A percentile compares a stretch with the other conserved stretches of the same genome.
Evolutionary conservation across 2,888 invertebrate genomes (phyloP).

Genomic region (Acanthosoma haemorrhoidale): DNA sequence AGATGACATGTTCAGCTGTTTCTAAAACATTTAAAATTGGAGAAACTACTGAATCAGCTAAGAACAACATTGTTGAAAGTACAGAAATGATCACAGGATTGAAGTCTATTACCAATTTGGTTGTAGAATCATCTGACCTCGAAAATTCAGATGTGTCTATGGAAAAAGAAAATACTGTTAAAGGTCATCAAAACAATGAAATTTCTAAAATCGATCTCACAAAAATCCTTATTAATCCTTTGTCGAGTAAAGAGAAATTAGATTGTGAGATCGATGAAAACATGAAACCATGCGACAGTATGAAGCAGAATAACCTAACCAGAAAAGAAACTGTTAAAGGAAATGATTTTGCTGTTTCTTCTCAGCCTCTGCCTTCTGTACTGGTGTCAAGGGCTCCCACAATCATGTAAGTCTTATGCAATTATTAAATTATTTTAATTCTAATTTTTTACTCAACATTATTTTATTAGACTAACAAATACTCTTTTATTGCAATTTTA

Average conservation of each 20-base stretch:
- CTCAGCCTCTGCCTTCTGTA: not conserved
- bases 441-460: no score
- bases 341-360: not conserved
- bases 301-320: not conserved
- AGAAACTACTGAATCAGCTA: no score
- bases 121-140: not conserved
- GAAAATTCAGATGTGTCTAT: no score
- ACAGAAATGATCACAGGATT: not conserved
- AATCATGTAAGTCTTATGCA: not conserved
- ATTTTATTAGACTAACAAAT: no score
- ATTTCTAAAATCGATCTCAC: not conserved
- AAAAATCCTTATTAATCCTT: not conserved
- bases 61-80: not conserved
- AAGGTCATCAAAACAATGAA: not conserved
- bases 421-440: no score
- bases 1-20: no score
- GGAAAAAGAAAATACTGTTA: not conserved
- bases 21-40: no score
- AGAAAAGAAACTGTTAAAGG: not conserved
- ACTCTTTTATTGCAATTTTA: no score
- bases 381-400: not conserved
- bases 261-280: not conserved
- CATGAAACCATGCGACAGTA: not conserved
- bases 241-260: not conserved
- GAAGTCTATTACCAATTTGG: not conserved